A percentile compares a stretch with the other conserved stretches of the same genome.
Conservation (phyloP, 2,888 invertebrate species). For the Cheilosia scutellata region DNA sequence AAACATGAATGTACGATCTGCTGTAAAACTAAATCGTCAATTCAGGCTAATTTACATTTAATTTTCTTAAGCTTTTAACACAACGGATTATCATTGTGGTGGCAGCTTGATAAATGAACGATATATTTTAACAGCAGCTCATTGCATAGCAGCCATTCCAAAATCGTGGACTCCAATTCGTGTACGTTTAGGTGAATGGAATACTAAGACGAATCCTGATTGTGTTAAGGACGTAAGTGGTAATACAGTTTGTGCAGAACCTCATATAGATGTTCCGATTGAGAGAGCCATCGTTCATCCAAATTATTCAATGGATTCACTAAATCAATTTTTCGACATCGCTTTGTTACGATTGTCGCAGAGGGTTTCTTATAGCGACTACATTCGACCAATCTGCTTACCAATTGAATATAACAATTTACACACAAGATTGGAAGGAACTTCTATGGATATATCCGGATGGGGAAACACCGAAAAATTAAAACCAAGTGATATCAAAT, state of each 20-base stretch:
- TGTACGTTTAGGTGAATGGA: constrained; percentile 84
- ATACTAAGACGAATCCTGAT: constrained; percentile 79
- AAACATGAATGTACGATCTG: background rate
- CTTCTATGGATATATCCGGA: constrained; percentile 86
- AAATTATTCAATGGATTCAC: constrained; percentile 85
- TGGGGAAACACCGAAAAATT: constrained; percentile 87
- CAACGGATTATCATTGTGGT: constrained; percentile 88
- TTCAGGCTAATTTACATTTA: background rate
- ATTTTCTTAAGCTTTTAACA: constrained; percentile 76
- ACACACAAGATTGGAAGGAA: constrained; percentile 80
- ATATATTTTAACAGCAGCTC: constrained; percentile 91
- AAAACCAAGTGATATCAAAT: constrained; percentile 85
- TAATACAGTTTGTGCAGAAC: constrained; percentile 86
- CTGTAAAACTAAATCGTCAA: background rate
- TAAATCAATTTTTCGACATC: constrained; percentile 88
- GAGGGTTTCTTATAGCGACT: constrained; percentile 85
- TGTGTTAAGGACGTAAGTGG: constrained; percentile 79
- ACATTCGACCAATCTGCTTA: constrained; percentile 86
- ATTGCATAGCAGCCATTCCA: constrained; percentile 90
- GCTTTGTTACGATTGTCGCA: constrained; percentile 87
- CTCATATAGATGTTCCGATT: constrained; percentile 86
- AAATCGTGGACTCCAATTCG: constrained; percentile 85
- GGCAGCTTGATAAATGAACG: constrained; percentile 87
- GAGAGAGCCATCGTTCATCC: constrained; percentile 88
- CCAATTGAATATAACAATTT: constrained; percentile 82